A percentile compares a stretch with the other conserved stretches of the same genome.
These are phyloP conservation scores for Caenorhabditis afra DNA, from an alignment of 2,888 invertebrate species.

Conservation along the genomic window DNA sequence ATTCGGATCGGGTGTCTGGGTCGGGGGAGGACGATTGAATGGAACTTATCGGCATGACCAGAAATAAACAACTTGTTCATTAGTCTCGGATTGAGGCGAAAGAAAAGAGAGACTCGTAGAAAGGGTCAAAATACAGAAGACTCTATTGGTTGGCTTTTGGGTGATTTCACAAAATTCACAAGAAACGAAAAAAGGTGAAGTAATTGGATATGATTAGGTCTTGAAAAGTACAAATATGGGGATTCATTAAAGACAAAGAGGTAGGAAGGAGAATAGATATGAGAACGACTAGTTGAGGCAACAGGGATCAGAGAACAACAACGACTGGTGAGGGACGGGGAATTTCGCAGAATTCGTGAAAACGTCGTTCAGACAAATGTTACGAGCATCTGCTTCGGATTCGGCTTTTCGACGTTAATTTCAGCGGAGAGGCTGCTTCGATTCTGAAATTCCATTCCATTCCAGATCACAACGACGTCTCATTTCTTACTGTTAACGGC, in stretches of 20 bases:
- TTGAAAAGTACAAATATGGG: background rate
- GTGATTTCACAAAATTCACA: background rate
- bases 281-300: constrained; percentile 4
- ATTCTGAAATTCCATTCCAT: no score
- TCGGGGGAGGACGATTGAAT: constrained; percentile 22
- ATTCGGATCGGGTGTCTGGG: constrained; percentile 26
- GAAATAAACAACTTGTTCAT: no score
- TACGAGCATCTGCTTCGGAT: constrained; percentile 62
- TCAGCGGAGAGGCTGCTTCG: constrained; percentile 19
- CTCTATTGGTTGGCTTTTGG: no score
- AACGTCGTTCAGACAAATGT: constrained; percentile 47
- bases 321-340: constrained; percentile 7
- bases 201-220: constrained; percentile 13
- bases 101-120: background rate
- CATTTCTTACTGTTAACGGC: constrained; percentile 44
- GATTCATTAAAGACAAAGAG: constrained; percentile 2
- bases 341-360: no score
- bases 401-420: constrained; percentile 44
- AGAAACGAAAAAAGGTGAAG: background rate
- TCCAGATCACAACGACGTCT: no score
- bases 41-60: background rate
- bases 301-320: background rate
- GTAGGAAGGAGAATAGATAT: constrained; percentile 6
- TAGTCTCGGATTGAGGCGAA: background rate
- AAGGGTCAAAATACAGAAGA: no score